Conservation (phyloP, 2,113 vertebrate species). For the Neoarius graeffei region DNA sequence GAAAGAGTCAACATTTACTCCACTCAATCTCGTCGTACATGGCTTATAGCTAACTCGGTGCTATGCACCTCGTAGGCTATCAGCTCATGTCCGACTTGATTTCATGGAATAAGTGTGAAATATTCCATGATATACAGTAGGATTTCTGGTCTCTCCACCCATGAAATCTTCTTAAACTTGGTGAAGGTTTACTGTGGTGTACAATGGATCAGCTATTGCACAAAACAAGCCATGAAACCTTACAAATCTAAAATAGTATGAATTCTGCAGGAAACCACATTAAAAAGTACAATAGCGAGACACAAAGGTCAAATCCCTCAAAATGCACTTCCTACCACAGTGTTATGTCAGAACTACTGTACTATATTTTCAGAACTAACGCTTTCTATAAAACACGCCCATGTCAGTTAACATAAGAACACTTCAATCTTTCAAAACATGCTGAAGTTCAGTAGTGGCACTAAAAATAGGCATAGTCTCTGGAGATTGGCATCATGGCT, state of each 20-base stretch:
- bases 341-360: background rate
- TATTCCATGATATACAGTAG: background rate
- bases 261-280: background rate
- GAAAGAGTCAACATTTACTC: no score
- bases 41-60: no score
- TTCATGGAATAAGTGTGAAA: no score
- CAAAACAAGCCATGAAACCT: background rate
- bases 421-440: slow-evolving; percentile 27
- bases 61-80: no score
- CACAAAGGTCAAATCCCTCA: background rate
- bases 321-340: background rate
- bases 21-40: no score
- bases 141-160: background rate
- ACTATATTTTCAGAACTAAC: slow-evolving; percentile 4
- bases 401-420: slow-evolving; percentile 12
- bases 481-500: slow-evolving; percentile 37
- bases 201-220: background rate
- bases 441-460: slow-evolving; percentile 5
- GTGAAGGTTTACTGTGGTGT: background rate
- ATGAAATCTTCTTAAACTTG: background rate
- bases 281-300: background rate
- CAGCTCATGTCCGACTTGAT: no score
- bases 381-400: background rate
- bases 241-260: background rate
- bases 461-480: slow-evolving; percentile 47